These are phyloP conservation scores for Anser cygnoides DNA, from an alignment of 2,113 vertebrate species.

Conservation along the genomic window DNA sequence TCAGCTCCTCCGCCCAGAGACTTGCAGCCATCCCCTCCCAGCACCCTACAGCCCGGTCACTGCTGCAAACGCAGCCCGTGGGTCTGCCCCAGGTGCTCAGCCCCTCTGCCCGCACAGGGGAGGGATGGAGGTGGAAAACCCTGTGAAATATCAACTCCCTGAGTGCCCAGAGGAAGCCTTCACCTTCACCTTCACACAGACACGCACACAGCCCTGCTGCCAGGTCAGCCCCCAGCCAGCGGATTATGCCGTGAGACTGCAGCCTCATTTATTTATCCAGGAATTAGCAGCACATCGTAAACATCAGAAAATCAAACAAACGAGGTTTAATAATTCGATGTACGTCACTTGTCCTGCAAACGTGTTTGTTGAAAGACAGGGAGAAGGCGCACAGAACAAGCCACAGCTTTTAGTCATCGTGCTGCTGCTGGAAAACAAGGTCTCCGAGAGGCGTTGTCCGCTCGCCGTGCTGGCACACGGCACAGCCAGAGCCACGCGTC, in stretches of 20 bases:
- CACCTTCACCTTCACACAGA: too few relatives aligned
- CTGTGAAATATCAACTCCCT: not conserved
- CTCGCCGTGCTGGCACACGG: not conserved
- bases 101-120: too few relatives aligned
- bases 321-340: accelerated
- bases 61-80: not conserved
- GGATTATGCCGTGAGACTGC: accelerated
- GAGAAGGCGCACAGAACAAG: not conserved
- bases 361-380: not conserved
- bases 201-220: accelerated
- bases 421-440: not conserved
- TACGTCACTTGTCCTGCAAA: not conserved
- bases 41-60: not conserved
- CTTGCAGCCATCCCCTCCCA: not conserved
- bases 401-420: not conserved
- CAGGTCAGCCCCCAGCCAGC: not conserved
- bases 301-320: not conserved
- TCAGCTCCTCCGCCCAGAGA: not conserved
- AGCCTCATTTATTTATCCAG: not conserved
- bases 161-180: not conserved
- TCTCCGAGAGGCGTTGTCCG: not conserved
- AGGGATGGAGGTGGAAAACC: not conserved
- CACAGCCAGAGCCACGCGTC: not conserved
- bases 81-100: not conserved
- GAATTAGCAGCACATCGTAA: not conserved